These are phyloP conservation scores for Osmoderma eremita DNA, from an alignment of 2,888 invertebrate species.

Conservation along the genomic window DNA sequence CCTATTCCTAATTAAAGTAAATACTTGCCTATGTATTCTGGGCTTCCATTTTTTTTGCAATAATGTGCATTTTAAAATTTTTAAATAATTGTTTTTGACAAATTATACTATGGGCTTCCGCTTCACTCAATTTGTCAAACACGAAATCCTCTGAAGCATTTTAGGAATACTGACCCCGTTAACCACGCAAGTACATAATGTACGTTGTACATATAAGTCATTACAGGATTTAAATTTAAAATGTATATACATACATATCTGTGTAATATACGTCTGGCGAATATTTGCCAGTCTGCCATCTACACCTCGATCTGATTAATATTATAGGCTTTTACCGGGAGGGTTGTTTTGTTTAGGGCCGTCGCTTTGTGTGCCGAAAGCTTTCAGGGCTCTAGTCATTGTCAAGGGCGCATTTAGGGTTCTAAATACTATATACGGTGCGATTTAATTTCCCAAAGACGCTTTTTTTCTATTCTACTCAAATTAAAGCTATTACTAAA, in stretches of 20 bases:
- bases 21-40: no score
- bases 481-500: no score
- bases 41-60: no score
- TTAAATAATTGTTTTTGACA: no score
- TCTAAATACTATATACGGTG: slow-evolving; percentile 16
- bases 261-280: neutral
- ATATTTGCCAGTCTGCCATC: slow-evolving; percentile 25
- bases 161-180: neutral
- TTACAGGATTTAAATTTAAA: slow-evolving; percentile 18
- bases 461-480: neutral
- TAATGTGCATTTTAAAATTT: no score
- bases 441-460: neutral
- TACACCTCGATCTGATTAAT: slow-evolving; percentile 35
- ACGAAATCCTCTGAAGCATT: neutral
- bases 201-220: neutral
- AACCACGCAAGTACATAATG: slow-evolving; percentile 2
- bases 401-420: slow-evolving; percentile 22
- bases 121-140: neutral
- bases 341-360: slow-evolving; percentile 33
- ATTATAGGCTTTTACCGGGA: slow-evolving; percentile 24
- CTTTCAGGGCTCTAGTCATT: slow-evolving; percentile 27
- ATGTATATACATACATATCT: slow-evolving; percentile 4
- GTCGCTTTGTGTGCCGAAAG: slow-evolving; percentile 24
- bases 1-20: no score
- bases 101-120: neutral